These are phyloP conservation scores for Crotophaga sulcirostris DNA, from an alignment of 2,113 vertebrate genomes.

Conservation along the genomic window DNA sequence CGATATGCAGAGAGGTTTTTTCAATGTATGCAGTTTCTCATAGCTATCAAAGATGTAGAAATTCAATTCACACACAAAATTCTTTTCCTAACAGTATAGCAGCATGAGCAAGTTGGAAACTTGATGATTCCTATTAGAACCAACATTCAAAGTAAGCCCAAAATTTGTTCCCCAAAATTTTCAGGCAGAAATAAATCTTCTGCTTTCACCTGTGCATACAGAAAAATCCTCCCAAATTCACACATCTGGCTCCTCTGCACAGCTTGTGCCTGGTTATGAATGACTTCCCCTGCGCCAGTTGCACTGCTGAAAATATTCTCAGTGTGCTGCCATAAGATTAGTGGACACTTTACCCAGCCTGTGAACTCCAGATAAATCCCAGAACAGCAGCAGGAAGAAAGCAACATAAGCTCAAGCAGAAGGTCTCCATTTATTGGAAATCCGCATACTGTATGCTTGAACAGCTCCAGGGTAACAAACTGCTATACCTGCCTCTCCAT, in stretches of 20 bases:
- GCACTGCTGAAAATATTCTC: conserved; percentile 9
- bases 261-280: background rate
- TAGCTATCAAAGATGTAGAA: too few species aligned
- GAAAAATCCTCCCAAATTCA: background rate
- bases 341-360: conserved; percentile 49
- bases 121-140: accelerated
- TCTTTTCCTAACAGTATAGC: background rate
- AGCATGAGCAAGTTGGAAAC: background rate
- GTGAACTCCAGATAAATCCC: conserved; percentile 62
- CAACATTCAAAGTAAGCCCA: background rate
- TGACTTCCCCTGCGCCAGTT: background rate
- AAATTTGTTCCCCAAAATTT: background rate
- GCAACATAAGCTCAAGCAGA: conserved; percentile 51
- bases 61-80: background rate
- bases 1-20: accelerated
- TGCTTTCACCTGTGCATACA: background rate
- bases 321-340: conserved; percentile 4
- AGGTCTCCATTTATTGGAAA: conserved; percentile 27
- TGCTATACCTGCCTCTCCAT: conserved; percentile 3
- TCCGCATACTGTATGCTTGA: background rate
- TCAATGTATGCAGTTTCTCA: background rate
- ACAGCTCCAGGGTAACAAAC: background rate
- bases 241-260: background rate
- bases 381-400: conserved; percentile 49
- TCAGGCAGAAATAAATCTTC: background rate